phyloP scores from a whole-genome alignment of 2,113 vertebrate species.

The Arvicanthis niloticus region DNA sequence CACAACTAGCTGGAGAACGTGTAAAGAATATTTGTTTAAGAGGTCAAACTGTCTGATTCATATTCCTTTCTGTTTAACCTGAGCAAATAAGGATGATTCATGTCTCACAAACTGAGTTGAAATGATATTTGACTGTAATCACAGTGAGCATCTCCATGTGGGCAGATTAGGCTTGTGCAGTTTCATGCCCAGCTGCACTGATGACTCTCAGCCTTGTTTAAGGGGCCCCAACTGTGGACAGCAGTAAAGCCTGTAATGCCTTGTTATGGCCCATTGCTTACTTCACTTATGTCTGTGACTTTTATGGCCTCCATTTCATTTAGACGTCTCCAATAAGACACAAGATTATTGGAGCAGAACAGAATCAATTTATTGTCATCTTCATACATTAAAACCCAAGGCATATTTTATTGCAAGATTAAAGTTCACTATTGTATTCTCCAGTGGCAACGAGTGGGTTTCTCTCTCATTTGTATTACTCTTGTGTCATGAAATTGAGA shows the following conservation, averaged over 20 bases:
- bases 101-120: constrained; percentile 32
- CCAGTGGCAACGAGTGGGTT: neutral
- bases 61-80: constrained; percentile 11
- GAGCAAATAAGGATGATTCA: neutral
- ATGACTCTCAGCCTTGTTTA: constrained; percentile 26
- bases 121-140: neutral
- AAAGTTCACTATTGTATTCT: constrained; percentile 9
- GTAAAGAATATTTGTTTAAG: neutral
- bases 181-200: constrained; percentile 26
- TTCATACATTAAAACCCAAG: constrained; percentile 30
- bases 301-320: constrained; percentile 38
- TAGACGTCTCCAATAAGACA: neutral
- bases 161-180: constrained; percentile 2
- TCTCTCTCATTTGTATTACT: neutral
- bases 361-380: constrained; percentile 32
- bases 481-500: neutral
- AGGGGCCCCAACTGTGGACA: neutral
- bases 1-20: neutral
- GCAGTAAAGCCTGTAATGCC: neutral
- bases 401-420: constrained; percentile 55
- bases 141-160: constrained; percentile 6
- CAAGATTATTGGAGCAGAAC: neutral
- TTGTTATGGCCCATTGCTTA: neutral
- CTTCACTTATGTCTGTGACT: neutral
- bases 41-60: neutral